These are phyloP conservation scores for Acromyrmex charruanus DNA, from an alignment of 1,140 invertebrate genomes.

Conservation along the genomic window DNA sequence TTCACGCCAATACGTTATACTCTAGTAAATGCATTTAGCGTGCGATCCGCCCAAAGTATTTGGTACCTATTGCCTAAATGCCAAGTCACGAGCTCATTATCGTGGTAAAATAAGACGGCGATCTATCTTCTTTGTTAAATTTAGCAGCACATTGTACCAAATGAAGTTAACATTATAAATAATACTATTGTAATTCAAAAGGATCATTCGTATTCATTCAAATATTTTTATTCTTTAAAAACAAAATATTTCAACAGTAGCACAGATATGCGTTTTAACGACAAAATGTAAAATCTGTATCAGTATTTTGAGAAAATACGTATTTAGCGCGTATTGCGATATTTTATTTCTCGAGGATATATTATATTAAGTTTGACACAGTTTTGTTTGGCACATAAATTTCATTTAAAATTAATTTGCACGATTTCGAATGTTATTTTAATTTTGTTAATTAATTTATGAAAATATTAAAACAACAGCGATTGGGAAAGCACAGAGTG, in stretches of 20 bases:
- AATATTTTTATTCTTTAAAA: no score
- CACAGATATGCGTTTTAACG: not conserved
- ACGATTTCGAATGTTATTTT: not conserved
- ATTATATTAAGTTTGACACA: not conserved
- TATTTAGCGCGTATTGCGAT: not conserved
- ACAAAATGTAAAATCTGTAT: not conserved
- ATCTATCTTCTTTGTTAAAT: slow-evolving; percentile 35
- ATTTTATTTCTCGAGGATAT: not conserved
- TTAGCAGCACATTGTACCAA: not conserved
- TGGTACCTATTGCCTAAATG: slow-evolving; percentile 33
- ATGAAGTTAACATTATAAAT: no score
- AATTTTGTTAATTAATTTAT: not conserved
- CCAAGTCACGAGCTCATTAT: slow-evolving; percentile 34
- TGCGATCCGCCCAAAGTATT: slow-evolving; percentile 17
- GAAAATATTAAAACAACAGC: not conserved
- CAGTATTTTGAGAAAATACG: not conserved
- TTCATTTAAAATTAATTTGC: not conserved
- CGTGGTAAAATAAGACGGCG: slow-evolving; percentile 32
- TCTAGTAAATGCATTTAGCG: slow-evolving; percentile 34
- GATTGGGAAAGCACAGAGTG: not conserved
- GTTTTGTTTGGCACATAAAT: not conserved
- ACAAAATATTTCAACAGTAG: no score
- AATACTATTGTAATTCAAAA: no score
- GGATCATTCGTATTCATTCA: no score
- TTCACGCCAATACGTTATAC: not conserved